Conservation (phyloP, 2,113 vertebrate genomes). For the Myodes glareolus region DNA sequence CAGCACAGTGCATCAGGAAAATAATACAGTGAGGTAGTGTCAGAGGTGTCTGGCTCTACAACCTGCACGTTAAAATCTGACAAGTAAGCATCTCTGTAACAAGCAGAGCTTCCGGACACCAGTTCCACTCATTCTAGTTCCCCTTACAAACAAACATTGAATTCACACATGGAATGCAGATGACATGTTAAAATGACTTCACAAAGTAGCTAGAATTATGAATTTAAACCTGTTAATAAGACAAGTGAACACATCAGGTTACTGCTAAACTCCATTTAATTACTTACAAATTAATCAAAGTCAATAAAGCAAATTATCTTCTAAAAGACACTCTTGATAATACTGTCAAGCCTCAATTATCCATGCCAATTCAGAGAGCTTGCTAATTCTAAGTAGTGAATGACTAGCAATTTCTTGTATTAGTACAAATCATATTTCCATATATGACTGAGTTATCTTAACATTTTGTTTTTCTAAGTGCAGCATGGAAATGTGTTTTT, state of each 20-base stretch:
- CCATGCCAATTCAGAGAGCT: conserved; percentile 32
- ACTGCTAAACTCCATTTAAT: conserved; percentile 58
- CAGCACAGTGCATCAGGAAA: background rate
- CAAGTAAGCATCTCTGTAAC: background rate
- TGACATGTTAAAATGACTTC: conserved; percentile 29
- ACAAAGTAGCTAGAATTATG: conserved; percentile 55
- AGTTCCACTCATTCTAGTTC: background rate
- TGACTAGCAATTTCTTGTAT: background rate
- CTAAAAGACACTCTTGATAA: conserved; percentile 65
- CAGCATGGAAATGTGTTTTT: background rate
- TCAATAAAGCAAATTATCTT: conserved; percentile 70
- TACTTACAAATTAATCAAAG: conserved; percentile 71
- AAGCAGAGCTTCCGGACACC: background rate
- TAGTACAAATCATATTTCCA: background rate
- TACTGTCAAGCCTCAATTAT: conserved; percentile 43
- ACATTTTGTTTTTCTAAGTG: conserved; percentile 6
- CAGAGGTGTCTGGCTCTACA: background rate
- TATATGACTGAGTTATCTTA: background rate
- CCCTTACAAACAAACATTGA: background rate
- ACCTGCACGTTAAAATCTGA: background rate
- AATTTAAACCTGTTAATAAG: conserved; percentile 56
- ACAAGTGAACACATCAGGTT: conserved; percentile 42
- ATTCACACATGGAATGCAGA: conserved; percentile 29
- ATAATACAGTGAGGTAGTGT: background rate
- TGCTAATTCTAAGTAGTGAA: background rate